phyloP scores from a whole-genome alignment of 2,113 vertebrate species.

The Engystomops pustulosus region DNA sequence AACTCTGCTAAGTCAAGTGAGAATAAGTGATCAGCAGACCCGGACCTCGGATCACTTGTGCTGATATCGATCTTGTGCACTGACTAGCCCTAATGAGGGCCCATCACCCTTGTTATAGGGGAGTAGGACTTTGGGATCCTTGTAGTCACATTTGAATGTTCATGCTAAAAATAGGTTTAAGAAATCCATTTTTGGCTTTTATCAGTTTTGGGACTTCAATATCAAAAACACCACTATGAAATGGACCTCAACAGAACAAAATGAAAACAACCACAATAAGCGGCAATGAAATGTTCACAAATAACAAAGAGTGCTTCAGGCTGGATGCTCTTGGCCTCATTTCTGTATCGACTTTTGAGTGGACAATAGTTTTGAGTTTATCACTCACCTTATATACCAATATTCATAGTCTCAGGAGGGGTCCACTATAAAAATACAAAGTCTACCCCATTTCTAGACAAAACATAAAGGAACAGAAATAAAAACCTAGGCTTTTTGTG shows the following conservation, averaged over 20 bases:
- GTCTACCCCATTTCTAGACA: background rate
- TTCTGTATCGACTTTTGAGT: background rate
- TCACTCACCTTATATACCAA: background rate
- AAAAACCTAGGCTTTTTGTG: background rate
- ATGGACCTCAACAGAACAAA: background rate
- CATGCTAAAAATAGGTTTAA: too few species aligned
- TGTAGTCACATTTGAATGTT: too few species aligned
- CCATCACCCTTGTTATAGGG: too few species aligned
- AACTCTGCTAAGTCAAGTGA: too few species aligned
- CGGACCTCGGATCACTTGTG: too few species aligned
- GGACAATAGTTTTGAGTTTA: background rate
- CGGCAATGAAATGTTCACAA: background rate
- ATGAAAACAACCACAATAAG: background rate
- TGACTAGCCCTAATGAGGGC: too few species aligned
- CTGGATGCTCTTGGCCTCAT: background rate
- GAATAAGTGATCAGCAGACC: too few species aligned
- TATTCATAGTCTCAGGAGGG: constrained; percentile 11
- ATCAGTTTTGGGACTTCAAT: background rate
- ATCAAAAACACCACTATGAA: background rate
- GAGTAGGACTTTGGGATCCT: too few species aligned
- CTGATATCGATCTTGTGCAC: too few species aligned
- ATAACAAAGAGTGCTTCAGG: background rate
- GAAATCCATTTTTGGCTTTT: too few species aligned
- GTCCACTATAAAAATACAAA: background rate
- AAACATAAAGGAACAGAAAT: background rate